Evolutionary conservation across 2,113 vertebrate genomes (phyloP).

Genomic region (Lanius ludovicianus): DNA sequence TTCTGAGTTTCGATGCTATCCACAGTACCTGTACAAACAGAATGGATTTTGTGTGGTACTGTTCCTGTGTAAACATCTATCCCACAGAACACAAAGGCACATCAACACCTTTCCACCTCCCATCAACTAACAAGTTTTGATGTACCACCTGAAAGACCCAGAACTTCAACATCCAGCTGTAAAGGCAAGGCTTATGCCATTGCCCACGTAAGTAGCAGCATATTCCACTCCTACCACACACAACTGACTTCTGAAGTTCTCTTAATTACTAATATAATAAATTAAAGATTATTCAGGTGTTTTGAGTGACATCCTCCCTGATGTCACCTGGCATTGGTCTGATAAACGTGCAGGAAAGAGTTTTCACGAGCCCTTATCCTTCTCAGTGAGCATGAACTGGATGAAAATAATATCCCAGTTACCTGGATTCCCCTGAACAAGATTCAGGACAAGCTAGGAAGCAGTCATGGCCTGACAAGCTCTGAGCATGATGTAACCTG

Average conservation of each 20-base stretch:
- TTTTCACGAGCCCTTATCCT: background rate
- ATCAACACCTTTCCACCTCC: background rate
- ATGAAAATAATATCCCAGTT: background rate
- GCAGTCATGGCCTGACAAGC: background rate
- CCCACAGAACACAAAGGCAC: background rate
- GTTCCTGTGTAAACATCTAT: accelerated
- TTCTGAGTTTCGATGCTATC: background rate
- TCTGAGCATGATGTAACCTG: constrained; percentile 18
- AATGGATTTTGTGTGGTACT: background rate
- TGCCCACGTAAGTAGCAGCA: background rate
- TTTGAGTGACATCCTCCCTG: background rate
- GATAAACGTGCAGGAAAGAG: background rate
- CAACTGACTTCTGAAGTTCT: background rate
- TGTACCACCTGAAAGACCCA: background rate
- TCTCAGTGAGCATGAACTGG: background rate
- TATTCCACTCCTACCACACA: background rate
- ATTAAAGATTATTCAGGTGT: background rate
- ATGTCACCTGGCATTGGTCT: background rate
- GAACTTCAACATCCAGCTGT: background rate
- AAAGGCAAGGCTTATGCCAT: background rate
- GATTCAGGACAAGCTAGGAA: background rate
- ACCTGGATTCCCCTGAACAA: background rate
- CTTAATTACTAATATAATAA: background rate
- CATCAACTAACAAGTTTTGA: background rate
- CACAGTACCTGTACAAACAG: background rate